A percentile compares a stretch with the other conserved stretches of the same genome.
These are phyloP conservation scores for Brachystomella parvula DNA, from an alignment of 1,140 invertebrate genomes.

Conservation along the genomic window DNA sequence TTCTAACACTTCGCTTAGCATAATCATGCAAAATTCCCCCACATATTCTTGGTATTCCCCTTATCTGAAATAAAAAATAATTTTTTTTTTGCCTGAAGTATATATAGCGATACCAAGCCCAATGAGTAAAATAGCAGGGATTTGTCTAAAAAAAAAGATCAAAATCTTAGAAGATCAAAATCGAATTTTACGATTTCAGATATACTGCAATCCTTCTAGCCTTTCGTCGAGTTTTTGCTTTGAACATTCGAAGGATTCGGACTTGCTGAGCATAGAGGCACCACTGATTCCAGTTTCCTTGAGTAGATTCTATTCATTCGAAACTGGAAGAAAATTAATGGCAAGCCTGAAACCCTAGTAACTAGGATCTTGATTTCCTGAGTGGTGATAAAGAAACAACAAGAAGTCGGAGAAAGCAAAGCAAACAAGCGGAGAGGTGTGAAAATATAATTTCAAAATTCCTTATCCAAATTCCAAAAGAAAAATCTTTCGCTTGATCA, in stretches of 20 bases:
- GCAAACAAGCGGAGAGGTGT: neutral
- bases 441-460: neutral
- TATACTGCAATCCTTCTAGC: constrained; percentile 2
- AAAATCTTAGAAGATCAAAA: neutral
- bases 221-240: neutral
- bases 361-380: neutral
- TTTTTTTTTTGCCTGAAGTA: too few relatives aligned
- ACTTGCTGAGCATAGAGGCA: too few relatives aligned
- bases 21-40: too few relatives aligned
- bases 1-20: too few relatives aligned
- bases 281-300: neutral
- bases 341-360: neutral
- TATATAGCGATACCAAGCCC: neutral
- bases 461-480: too few relatives aligned
- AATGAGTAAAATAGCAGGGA: neutral
- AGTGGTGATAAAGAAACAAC: too few relatives aligned
- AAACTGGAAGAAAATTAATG: neutral
- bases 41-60: too few relatives aligned
- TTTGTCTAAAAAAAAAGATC: neutral
- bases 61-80: too few relatives aligned
- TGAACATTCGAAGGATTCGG: too few relatives aligned
- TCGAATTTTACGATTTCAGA: constrained; percentile 2
- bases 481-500: neutral
- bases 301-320: neutral
- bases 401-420: neutral